Evolutionary conservation across 2,113 vertebrate genomes (phyloP).

Genomic region (Sprattus sprattus): DNA sequence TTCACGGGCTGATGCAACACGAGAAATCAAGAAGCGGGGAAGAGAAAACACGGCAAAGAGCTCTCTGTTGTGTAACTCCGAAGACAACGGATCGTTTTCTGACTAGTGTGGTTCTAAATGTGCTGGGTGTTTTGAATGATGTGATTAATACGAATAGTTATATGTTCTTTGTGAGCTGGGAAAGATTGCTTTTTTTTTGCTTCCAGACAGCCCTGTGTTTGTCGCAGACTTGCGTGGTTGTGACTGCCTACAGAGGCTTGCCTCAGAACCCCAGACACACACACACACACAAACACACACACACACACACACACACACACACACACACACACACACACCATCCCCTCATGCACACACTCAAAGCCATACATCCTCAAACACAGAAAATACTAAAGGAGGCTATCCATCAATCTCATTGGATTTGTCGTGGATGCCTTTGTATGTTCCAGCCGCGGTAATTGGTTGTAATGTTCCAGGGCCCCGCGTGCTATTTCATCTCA

Average conservation of each 20-base stretch:
- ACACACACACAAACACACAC: not conserved
- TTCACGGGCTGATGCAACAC: not conserved
- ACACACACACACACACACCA: not conserved
- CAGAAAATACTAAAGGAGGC: not conserved
- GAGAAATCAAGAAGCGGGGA: not conserved
- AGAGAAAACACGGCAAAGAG: not conserved
- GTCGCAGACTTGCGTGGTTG: too few species aligned
- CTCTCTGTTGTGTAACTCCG: not conserved
- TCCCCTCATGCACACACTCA: not conserved
- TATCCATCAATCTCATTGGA: slow-evolving; percentile 11
- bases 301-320: slow-evolving; percentile 5
- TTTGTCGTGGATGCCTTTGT: slow-evolving; percentile 10
- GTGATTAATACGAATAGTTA: not conserved
- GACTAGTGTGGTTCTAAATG: not conserved
- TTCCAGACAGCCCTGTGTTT: not conserved
- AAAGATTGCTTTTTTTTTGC: not conserved
- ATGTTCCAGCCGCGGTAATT: slow-evolving; percentile 13
- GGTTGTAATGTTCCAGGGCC: slow-evolving; percentile 23
- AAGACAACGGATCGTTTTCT: not conserved
- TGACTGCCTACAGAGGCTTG: too few species aligned
- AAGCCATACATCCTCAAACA: slow-evolving; percentile 2
- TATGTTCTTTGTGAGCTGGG: not conserved
- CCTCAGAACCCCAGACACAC: too few species aligned
- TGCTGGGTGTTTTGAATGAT: not conserved
- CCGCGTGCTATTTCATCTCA: slow-evolving; percentile 27